Conservation (phyloP, 2,113 vertebrate species). For the Peromyscus leucopus region DNA sequence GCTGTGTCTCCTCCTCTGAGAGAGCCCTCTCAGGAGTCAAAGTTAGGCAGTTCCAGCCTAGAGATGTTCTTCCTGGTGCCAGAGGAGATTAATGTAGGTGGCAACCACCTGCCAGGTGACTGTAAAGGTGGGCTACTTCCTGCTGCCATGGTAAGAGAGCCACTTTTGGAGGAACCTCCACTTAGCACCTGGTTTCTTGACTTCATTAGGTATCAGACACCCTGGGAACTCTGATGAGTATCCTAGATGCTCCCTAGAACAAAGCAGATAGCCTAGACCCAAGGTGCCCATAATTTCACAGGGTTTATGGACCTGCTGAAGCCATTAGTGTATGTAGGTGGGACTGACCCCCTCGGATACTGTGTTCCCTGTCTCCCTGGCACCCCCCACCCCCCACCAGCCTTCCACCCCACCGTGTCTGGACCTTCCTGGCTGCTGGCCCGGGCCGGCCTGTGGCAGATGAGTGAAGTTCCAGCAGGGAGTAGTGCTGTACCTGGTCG, state of each 20-base stretch:
- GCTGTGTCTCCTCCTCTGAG: neutral
- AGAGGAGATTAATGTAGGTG: neutral
- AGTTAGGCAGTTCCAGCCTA: fast-evolving
- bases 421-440: neutral
- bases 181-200: slow-evolving; percentile 44
- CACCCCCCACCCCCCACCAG: neutral
- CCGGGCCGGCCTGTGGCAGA: neutral
- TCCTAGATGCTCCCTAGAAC: neutral
- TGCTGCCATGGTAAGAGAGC: neutral
- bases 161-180: neutral
- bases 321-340: neutral
- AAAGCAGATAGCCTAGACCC: slow-evolving; percentile 7
- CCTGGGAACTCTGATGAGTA: neutral
- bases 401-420: neutral
- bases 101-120: neutral
- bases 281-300: slow-evolving; percentile 22
- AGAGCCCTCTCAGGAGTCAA: neutral
- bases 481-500: neutral
- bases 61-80: neutral
- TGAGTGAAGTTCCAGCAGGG: neutral
- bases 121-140: neutral
- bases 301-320: neutral
- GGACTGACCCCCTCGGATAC: neutral
- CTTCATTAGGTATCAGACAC: slow-evolving; percentile 24
- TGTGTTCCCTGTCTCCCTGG: neutral